Conservation (phyloP, 1,140 invertebrate genomes). For the Drosophila nikananu region DNA sequence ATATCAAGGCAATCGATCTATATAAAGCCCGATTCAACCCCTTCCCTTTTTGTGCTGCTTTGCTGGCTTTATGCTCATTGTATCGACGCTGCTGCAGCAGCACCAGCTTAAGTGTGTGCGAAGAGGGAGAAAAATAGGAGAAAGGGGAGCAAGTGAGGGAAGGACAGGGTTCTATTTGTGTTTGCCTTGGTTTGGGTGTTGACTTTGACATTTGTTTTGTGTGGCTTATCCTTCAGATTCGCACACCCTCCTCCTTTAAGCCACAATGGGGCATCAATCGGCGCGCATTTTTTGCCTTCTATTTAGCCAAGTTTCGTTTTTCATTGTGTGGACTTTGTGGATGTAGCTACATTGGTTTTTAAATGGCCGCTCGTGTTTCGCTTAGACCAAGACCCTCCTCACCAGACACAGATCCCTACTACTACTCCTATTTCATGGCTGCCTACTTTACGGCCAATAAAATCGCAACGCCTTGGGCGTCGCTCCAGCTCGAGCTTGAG, state of each 20-base stretch:
- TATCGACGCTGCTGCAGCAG: slow-evolving; percentile 32
- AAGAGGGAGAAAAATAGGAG: slow-evolving; percentile 10
- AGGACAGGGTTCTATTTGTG: slow-evolving; percentile 35
- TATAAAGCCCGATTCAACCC: slow-evolving; percentile 13
- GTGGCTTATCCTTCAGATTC: slow-evolving; percentile 76
- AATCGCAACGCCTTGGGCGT: slow-evolving; percentile 75
- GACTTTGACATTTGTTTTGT: slow-evolving; percentile 84
- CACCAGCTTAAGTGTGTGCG: slow-evolving; percentile 54
- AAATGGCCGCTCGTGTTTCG: slow-evolving; percentile 64
- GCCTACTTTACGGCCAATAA: slow-evolving; percentile 81
- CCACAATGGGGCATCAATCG: slow-evolving; percentile 74
- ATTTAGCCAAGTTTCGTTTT: slow-evolving; percentile 80
- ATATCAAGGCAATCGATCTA: slow-evolving; percentile 71
- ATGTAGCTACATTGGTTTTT: slow-evolving; percentile 74
- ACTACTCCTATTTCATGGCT: slow-evolving; percentile 74
- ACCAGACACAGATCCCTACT: slow-evolving; percentile 9
- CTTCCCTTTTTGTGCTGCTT: slow-evolving; percentile 22
- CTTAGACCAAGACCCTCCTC: slow-evolving; percentile 6
- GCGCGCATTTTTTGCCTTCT: slow-evolving; percentile 71
- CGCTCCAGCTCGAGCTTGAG: slow-evolving; percentile 14
- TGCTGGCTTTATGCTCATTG: slow-evolving; percentile 41
- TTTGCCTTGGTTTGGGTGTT: slow-evolving; percentile 72
- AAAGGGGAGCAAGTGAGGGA: not conserved
- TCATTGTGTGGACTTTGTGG: slow-evolving; percentile 75
- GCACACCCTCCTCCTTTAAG: slow-evolving; percentile 20